A percentile compares a stretch with the other conserved stretches of the same genome.
These are phyloP conservation scores for Phyllostomus hastatus DNA, from an alignment of 2,113 vertebrate species.

Conservation along the genomic window DNA sequence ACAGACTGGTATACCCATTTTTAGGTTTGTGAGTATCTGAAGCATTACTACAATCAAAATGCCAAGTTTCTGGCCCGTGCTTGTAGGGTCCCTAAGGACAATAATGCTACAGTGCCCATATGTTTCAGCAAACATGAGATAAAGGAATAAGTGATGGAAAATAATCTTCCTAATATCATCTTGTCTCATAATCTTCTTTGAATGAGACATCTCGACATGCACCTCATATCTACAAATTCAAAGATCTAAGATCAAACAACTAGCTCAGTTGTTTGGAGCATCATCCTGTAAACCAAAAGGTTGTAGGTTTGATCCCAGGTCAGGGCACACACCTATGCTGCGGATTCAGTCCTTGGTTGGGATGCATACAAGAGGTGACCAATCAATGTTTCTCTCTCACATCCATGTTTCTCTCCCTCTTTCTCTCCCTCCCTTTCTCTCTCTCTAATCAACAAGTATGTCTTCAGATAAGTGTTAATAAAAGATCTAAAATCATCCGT, in stretches of 20 bases:
- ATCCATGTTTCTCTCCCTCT: too few species aligned
- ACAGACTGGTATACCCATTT: not conserved
- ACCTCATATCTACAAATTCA: not conserved
- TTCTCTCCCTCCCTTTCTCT: too few species aligned
- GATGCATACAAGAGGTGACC: too few species aligned
- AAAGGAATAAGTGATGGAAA: not conserved
- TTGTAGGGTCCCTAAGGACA: not conserved
- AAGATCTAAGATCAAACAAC: not conserved
- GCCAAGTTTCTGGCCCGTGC: not conserved
- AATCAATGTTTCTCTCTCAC: too few species aligned
- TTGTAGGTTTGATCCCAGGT: too few species aligned
- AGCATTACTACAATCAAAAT: not conserved
- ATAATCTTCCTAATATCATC: slow-evolving; percentile 18
- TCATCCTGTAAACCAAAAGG: too few species aligned
- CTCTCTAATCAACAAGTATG: too few species aligned
- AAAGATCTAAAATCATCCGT: not conserved
- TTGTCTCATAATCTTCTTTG: not conserved
- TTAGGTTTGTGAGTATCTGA: not conserved
- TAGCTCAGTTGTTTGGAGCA: too few species aligned
- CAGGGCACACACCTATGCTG: too few species aligned
- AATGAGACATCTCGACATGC: slow-evolving; percentile 39
- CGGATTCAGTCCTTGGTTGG: too few species aligned
- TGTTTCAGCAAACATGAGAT: not conserved
- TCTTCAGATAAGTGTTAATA: too few species aligned
- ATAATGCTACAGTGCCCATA: not conserved